Percentiles rank a stretch among this genome's conserved stretches.
Conservation (phyloP, 2,888 invertebrate species). For the Synergus umbraculus region DNA sequence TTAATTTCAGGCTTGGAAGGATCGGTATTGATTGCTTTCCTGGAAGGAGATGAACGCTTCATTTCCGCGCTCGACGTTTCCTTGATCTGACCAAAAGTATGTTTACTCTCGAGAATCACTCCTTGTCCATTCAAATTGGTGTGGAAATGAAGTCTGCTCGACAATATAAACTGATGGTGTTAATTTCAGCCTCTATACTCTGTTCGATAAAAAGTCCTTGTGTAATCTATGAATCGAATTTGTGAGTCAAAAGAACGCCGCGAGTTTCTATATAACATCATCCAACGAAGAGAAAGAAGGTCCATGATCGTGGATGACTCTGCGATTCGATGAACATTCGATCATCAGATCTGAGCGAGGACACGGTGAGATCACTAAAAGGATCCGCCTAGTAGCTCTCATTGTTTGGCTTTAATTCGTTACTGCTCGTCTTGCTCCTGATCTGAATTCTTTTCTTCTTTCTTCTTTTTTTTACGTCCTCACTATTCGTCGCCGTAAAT, state of each 20-base stretch:
- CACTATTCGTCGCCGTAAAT: slow-evolving; percentile 29
- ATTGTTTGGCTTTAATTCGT: slow-evolving; percentile 53
- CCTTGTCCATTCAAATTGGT: neutral
- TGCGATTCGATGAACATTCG: slow-evolving; percentile 54
- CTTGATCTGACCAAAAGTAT: neutral
- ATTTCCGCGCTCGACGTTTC: neutral
- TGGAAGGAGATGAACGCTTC: slow-evolving; percentile 3
- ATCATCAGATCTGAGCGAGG: slow-evolving; percentile 30
- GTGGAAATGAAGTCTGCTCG: neutral
- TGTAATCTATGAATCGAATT: slow-evolving; percentile 33
- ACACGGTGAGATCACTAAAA: slow-evolving; percentile 43
- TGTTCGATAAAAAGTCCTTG: neutral
- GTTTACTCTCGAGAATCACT: neutral
- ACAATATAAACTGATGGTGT: neutral
- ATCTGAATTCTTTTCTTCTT: slow-evolving; percentile 43
- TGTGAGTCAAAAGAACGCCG: slow-evolving; percentile 43
- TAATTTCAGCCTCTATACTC: slow-evolving; percentile 11
- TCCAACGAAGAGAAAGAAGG: slow-evolving; percentile 39
- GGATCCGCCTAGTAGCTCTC: slow-evolving; percentile 49
- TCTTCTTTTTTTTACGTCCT: slow-evolving; percentile 16
- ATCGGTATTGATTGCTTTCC: slow-evolving; percentile 4
- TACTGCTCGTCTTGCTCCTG: slow-evolving; percentile 49
- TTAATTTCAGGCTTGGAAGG: slow-evolving; percentile 6
- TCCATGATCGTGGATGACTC: slow-evolving; percentile 57
- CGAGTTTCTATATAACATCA: slow-evolving; percentile 24